Evolutionary conservation across 2,888 invertebrate species (phyloP).

Genomic region (Schrankia costaestrigalis): DNA sequence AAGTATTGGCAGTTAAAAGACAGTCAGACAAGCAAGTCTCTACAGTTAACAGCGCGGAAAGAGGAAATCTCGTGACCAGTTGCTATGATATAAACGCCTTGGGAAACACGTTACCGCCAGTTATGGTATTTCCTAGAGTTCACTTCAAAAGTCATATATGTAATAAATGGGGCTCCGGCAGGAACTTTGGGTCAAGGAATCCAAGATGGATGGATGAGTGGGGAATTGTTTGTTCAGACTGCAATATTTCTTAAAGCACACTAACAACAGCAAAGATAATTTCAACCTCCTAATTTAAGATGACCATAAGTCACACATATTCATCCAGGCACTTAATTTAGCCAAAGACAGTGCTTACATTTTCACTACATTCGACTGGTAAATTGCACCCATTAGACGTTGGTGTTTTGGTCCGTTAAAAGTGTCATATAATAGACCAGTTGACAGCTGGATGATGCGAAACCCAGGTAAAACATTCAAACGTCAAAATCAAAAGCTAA

Average conservation of each 20-base stretch:
- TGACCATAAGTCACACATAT: background rate
- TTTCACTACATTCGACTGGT: background rate
- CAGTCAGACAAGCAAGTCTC: background rate
- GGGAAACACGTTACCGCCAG: background rate
- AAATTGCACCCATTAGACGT: background rate
- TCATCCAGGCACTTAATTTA: background rate
- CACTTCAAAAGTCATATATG: constrained; percentile 1
- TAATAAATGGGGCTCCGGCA: background rate
- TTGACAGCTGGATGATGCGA: background rate
- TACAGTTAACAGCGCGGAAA: background rate
- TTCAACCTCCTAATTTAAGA: background rate
- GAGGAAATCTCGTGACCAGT: constrained; percentile 2
- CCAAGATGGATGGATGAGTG: background rate
- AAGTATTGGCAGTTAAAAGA: background rate
- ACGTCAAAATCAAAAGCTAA: too few relatives aligned
- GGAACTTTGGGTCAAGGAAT: background rate
- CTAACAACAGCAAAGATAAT: background rate
- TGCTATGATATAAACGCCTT: background rate
- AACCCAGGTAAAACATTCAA: background rate
- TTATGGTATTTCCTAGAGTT: constrained; percentile 2
- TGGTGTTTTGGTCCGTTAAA: background rate
- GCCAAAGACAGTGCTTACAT: background rate
- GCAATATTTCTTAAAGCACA: background rate
- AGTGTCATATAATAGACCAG: background rate
- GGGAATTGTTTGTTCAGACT: background rate